Percentiles rank a stretch among this genome's conserved stretches.
These are phyloP conservation scores for Oxyruncus cristatus DNA, from an alignment of 2,113 vertebrate species.

Conservation along the genomic window DNA sequence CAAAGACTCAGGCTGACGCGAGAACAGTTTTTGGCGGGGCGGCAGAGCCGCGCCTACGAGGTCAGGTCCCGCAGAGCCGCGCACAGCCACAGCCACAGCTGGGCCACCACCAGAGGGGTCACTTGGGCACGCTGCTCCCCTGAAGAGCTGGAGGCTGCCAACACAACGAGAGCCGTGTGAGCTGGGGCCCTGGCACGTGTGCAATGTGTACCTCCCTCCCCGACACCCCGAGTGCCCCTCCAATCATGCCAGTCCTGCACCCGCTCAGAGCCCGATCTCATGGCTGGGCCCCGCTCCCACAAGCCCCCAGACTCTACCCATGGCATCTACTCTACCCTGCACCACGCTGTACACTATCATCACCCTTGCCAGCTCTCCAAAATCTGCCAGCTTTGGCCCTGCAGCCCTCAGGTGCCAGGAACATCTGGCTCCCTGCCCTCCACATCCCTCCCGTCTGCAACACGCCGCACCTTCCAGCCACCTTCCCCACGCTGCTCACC, in stretches of 20 bases:
- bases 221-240: accelerated
- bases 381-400: too few relatives aligned
- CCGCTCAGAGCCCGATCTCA: accelerated
- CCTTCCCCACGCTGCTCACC: accelerated
- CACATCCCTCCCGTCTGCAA: accelerated
- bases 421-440: background rate
- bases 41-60: constrained; percentile 55
- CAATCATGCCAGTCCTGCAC: accelerated
- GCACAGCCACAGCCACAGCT: constrained; percentile 72
- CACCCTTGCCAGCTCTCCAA: background rate
- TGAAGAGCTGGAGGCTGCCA: constrained; percentile 76
- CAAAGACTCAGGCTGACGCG: constrained; percentile 54
- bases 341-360: accelerated
- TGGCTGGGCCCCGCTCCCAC: accelerated
- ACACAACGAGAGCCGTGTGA: background rate
- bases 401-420: background rate
- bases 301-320: accelerated
- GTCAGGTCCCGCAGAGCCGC: constrained; percentile 56
- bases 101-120: constrained; percentile 53
- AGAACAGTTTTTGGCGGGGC: constrained; percentile 67
- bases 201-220: accelerated
- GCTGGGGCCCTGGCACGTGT: accelerated
- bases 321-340: accelerated
- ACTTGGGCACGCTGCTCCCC: constrained; percentile 34
- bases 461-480: accelerated